Conservation (phyloP, 2,113 vertebrate species). For the Daphoenositta chrysoptera region DNA sequence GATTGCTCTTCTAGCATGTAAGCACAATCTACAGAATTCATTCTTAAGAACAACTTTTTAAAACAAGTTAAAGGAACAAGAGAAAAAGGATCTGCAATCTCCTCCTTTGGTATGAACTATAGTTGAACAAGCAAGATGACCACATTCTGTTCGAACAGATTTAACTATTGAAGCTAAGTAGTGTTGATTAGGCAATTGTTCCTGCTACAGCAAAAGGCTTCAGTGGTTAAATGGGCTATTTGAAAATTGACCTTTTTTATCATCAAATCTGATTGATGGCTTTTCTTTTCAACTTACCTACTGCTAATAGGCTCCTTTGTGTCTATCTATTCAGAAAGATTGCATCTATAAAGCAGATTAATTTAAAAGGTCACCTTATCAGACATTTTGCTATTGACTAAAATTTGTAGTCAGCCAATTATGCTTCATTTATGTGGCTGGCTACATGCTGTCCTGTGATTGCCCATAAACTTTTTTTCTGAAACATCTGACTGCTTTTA, state of each 20-base stretch:
- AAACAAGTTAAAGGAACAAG: not conserved
- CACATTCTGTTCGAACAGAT: not conserved
- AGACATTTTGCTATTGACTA: not conserved
- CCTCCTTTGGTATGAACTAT: not conserved
- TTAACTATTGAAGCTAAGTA: not conserved
- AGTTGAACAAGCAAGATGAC: not conserved
- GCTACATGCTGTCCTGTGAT: not conserved
- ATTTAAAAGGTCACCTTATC: constrained; percentile 45
- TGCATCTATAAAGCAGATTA: constrained; percentile 18
- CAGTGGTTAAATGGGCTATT: not conserved
- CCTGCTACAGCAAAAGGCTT: not conserved
- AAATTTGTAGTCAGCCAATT: not conserved
- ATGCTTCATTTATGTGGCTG: not conserved
- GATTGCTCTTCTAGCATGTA: not conserved
- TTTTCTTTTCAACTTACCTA: not conserved
- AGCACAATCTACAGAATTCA: not conserved
- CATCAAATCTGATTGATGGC: not conserved
- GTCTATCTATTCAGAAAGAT: not conserved
- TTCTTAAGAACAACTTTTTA: not conserved
- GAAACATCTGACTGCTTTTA: not conserved
- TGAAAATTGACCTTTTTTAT: not conserved
- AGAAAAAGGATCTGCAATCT: not conserved
- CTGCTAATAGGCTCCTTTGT: constrained; percentile 28
- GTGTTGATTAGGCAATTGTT: constrained; percentile 1
- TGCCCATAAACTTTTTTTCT: not conserved